Base-by-base conservation (phyloP, 2,113 vertebrate species). In the Sialia sialis region DNA sequence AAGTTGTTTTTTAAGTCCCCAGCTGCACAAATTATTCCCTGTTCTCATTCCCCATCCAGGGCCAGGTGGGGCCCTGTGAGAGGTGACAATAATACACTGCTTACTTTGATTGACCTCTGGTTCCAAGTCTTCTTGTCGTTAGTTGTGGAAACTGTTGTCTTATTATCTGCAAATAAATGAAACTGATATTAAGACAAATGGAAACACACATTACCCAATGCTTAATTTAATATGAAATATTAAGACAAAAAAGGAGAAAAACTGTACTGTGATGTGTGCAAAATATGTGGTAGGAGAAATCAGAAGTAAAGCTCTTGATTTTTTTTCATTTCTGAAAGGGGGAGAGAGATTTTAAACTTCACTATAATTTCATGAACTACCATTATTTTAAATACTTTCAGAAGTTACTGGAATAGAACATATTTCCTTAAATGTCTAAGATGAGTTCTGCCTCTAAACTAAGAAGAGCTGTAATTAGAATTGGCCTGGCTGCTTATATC, bases 51-150 rank as follows among this genome's bases (percentile, higher is more conserved):
- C 32, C 32, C n/a, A 20, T 55, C 63, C 38, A 77, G 51, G 68
- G 23, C 25, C 82, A 85, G 64, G 54, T 36, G 48, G 30, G 41
- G 13, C 63, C 70, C 79, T 70, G 14, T 62, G 36, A 39, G 51
- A 88, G 60, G 76, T 60, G 17, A 67, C 25, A 49, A 80, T 80
- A 74, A 48, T 30, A 54, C 25, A 21, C 72, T 94, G 95, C 99
- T 99, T 98, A 99, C 99, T 99, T 99, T 43, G 99, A 99, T 95
- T 99, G 99, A 83, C 99, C 99, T 97, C 99, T 98, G 46, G 99
- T 99, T 91, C 99, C 99, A 49, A 99, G 98, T 97, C 99, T 98
- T 96, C 99, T 98, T 91, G 99, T 99, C 0, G 99, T 99, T 76
- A 99, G 95, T 63, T 99, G 99, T 77, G 99, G 99, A 97, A 99